These are phyloP conservation scores for Sphenopsis melanotis DNA, from an alignment of 2,797 vertebrate genomes.

Conservation along the genomic window DNA sequence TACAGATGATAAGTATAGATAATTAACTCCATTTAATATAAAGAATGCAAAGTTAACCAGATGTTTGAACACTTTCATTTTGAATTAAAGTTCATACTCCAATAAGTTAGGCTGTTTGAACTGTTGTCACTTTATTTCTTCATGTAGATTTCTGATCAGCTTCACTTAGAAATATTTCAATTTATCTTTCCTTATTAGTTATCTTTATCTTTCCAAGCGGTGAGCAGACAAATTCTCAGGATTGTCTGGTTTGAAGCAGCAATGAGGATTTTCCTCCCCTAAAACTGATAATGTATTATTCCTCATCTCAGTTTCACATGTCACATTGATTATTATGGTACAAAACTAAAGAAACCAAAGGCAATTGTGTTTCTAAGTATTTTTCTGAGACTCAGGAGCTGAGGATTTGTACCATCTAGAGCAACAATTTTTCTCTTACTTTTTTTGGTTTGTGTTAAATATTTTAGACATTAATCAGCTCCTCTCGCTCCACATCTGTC, in stretches of 20 bases:
- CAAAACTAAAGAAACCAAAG: not conserved
- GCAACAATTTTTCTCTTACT: accelerated
- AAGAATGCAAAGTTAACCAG: not conserved
- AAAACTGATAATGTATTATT: not conserved
- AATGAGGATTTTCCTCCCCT: not conserved
- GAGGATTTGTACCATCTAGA: not conserved
- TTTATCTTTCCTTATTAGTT: not conserved
- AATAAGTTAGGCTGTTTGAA: not conserved
- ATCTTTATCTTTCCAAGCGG: not conserved
- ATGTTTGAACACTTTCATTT: not conserved
- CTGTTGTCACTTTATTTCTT: not conserved
- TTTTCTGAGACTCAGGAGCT: not conserved
- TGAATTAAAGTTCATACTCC: not conserved
- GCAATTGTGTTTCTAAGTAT: not conserved
- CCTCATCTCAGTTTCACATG: not conserved
- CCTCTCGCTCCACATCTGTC: not conserved
- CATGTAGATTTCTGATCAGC: not conserved
- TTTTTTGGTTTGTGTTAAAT: not conserved
- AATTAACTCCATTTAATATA: not conserved
- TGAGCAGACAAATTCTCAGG: not conserved
- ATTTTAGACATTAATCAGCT: not conserved
- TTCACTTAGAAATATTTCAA: not conserved
- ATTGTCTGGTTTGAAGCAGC: not conserved
- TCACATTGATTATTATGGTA: not conserved
- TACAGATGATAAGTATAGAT: not conserved